Evolutionary conservation across 2,888 invertebrate genomes (phyloP), one percentile per base, ranked within the genome.

Genomic region (Tineola bisselliella): DNA sequence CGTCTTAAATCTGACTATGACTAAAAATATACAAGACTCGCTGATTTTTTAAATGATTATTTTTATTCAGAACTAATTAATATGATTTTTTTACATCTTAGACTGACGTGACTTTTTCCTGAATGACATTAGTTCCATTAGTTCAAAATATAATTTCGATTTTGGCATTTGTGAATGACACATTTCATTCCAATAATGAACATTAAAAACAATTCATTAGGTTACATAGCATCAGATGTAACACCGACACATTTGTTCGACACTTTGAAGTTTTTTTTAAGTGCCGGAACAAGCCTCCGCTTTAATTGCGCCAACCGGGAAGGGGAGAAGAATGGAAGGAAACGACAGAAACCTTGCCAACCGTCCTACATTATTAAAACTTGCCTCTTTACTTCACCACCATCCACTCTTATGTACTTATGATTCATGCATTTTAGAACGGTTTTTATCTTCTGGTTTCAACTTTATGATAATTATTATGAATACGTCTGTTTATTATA

Each of bases 221-320:
- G n/a, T 48, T 8, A 13, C 48, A 48, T 48, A 48, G 48, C 10
- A 17, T 15, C 13, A 48, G 15, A 48, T 17, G 54, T 54, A 54
- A 54, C 54, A 54, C 54, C 25, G 54, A 8, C 13, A 48, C 48
- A 48, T 48, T 48, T 15, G 38, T 38, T 75, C 76, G 78, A 77
- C 79, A 81, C 80, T 81, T 80, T 79, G 76, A 77, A 84, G 81
- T 82, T 82, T 82, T 82, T 62, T 82, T 83, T 78, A 83, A 84
- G 81, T 84, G 79, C 79, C 82, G 82, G 82, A 83, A 83, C 83
- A 81, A 80, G 77, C 81, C 79, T 74, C 75, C 81, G 79, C 80
- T 84, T 84, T 84, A 84, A 84, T 84, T 84, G 84, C 83, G 74
- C 81, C 78, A 77, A 83, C 81, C 80, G 82, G 82, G 84, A 82